Percentiles rank a stretch among this genome's conserved stretches.
Conservation (phyloP, 2,113 vertebrate species). For the Onychostoma macrolepis region DNA sequence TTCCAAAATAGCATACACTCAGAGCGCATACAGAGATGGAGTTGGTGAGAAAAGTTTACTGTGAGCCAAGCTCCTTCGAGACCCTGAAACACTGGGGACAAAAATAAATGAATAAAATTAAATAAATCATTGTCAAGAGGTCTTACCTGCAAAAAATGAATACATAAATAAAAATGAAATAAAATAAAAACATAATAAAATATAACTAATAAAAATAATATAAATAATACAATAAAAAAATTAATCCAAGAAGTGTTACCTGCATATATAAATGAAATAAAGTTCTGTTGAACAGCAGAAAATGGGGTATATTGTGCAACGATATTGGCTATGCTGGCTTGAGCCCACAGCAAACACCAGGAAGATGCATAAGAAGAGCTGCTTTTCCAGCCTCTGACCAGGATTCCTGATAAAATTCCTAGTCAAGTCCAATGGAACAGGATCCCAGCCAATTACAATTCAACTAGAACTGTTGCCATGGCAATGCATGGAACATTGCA, state of each 20-base stretch:
- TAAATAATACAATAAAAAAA: no score
- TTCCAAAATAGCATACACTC: neutral
- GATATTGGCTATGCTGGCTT: slow-evolving; percentile 61
- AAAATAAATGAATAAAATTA: no score
- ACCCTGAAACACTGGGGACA: no score
- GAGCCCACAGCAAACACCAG: slow-evolving; percentile 75
- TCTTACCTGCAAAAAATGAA: no score
- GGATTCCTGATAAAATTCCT: slow-evolving; percentile 85
- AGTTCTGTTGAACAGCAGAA: neutral
- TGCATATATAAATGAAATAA: neutral
- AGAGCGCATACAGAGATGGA: neutral
- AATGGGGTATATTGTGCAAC: slow-evolving; percentile 56
- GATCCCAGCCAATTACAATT: slow-evolving; percentile 86
- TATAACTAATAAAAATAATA: no score
- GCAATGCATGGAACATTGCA: slow-evolving; percentile 81
- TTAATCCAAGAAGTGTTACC: no score
- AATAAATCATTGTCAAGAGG: no score
- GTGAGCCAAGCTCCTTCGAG: no score
- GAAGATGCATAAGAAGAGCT: slow-evolving; percentile 77
- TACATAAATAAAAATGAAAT: no score
- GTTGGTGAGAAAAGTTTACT: neutral
- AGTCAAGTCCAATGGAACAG: slow-evolving; percentile 62
- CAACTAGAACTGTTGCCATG: slow-evolving; percentile 84
- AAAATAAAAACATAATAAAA: no score
- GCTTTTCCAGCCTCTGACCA: slow-evolving; percentile 83